Evolutionary conservation across 1,140 invertebrate species (phyloP), one percentile per base, ranked within the genome.

Genomic region (Cydia fagiglandana): DNA sequence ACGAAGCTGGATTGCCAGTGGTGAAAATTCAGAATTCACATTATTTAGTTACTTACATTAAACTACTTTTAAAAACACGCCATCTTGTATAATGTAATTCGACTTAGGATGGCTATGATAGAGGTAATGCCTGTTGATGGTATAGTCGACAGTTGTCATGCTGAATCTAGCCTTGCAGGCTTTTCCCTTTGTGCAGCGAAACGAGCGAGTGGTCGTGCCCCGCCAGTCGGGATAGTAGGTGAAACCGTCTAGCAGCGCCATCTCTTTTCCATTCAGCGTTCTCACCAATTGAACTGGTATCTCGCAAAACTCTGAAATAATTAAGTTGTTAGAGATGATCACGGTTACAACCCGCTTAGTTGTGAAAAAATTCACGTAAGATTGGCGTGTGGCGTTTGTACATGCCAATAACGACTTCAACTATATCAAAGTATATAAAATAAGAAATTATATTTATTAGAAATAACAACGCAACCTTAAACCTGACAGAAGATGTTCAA

Each of bases 231-330:
- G 50, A 74, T 80, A 80, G 76, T 78, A 82, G 5, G 79, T 77
- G 66, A 53, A 82, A 1, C 79, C 79, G 34, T 76, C 15, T 4
- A 82, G 4, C 6, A 82, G 41, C 0, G 73, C 80, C 10, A 81
- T 30, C n/a, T 66, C 28, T 66, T 66, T 66, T 6, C 64, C 64
- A 5, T 15, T 66, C n/a, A 17, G 4, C 7, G 64, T 66, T 38
- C 17, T 38, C 6, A 66, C 64, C 64, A 66, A 30, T 15, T 34
- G 30, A 2, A 66, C 64, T 34, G 64, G 30, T 20, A 61, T 24
- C 56, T 61, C 17, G 20, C 56, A 61, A 12, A 24, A 61, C 9
- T 12, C 87, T 88, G 84, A 79, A 88, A 88, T 4, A 61, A 56
- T 47, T 75, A 28, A 64, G 12, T 76, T 75, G 79, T 53, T 53